A percentile compares a stretch with the other conserved stretches of the same genome.
Evolutionary conservation across 2,797 vertebrate species (phyloP).

Genomic region (Xiphorhynchus erythropygius): DNA sequence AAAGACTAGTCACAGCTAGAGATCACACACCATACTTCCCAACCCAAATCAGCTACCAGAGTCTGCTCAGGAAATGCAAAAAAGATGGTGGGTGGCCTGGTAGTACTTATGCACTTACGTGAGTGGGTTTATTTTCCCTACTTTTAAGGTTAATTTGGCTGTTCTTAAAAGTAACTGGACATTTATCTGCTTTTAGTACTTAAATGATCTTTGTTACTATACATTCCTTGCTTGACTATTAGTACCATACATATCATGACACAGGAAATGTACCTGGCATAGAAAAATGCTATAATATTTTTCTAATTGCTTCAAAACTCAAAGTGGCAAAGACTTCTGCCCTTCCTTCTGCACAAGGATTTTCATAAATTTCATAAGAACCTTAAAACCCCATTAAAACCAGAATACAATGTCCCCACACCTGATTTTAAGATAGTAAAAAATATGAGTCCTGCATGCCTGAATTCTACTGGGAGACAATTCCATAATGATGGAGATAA

Average conservation of each 20-base stretch:
- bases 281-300: background rate
- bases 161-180: background rate
- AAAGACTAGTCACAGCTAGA: background rate
- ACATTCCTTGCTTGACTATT: background rate
- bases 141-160: background rate
- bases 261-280: background rate
- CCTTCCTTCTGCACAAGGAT: background rate
- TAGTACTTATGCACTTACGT: background rate
- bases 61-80: conserved; percentile 20
- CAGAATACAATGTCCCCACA: background rate
- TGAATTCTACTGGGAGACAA: background rate
- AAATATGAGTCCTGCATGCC: background rate
- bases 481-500: background rate
- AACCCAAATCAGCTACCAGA: conserved; percentile 10
- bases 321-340: background rate
- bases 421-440: background rate
- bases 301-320: background rate
- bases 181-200: background rate
- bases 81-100: background rate
- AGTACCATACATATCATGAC: background rate
- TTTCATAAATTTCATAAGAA: background rate
- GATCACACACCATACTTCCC: background rate
- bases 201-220: background rate
- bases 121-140: background rate
- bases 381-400: background rate